phyloP scores from a whole-genome alignment of 2,797 vertebrate species.

The Choloepus didactylus region DNA sequence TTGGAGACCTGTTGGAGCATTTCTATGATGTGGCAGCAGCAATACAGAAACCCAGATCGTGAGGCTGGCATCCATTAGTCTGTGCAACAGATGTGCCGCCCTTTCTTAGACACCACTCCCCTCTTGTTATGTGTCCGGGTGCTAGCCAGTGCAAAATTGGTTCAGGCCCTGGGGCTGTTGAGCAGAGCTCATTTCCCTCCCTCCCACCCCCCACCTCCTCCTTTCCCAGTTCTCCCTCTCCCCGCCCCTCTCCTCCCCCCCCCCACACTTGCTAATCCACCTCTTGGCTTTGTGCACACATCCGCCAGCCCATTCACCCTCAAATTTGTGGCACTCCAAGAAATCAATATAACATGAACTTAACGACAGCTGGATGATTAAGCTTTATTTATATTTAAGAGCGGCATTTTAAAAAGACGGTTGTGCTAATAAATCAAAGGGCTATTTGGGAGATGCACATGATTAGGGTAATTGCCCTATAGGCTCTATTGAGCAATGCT shows the following conservation, averaged over 20 bases:
- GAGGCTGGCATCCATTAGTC: neutral
- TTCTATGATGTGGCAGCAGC: neutral
- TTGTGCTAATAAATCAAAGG: slow-evolving; percentile 77
- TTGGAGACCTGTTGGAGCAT: slow-evolving; percentile 78
- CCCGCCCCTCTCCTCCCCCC: neutral
- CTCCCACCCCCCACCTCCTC: neutral
- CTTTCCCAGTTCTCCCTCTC: no score
- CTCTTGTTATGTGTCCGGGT: neutral
- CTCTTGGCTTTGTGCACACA: slow-evolving; percentile 60
- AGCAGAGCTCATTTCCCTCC: neutral
- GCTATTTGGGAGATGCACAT: slow-evolving; percentile 80
- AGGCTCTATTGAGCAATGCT: slow-evolving; percentile 54
- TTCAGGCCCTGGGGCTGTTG: neutral
- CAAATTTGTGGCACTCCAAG: slow-evolving; percentile 31
- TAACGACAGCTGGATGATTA: slow-evolving; percentile 84
- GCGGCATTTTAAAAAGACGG: slow-evolving; percentile 78
- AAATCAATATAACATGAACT: slow-evolving; percentile 71
- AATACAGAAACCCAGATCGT: neutral
- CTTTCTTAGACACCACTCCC: neutral
- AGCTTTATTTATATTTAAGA: slow-evolving; percentile 84
- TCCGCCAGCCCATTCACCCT: slow-evolving; percentile 67
- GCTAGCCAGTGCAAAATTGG: neutral
- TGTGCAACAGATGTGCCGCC: neutral
- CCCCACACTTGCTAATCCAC: neutral
- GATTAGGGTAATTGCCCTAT: slow-evolving; percentile 73